phyloP scores from a whole-genome alignment of 2,888 invertebrate genomes.

The Acanthosepion pharaonis region DNA sequence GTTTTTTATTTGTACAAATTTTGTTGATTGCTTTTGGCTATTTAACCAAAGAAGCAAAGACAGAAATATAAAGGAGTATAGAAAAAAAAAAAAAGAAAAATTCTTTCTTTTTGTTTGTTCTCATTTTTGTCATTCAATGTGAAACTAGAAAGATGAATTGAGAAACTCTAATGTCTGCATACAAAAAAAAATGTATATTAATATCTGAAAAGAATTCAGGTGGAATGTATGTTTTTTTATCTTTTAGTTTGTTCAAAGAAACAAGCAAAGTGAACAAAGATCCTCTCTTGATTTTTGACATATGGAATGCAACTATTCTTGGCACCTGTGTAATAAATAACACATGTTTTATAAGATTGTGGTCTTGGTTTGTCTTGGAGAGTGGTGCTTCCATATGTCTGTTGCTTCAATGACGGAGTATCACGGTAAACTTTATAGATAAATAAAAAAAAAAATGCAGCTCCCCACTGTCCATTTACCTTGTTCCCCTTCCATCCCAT shows the following conservation, averaged over 20 bases:
- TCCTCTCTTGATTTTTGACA: slow-evolving; percentile 2
- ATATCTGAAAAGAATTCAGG: slow-evolving; percentile 21
- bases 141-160: not conserved
- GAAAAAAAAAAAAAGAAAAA: no score
- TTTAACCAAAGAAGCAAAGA: not conserved
- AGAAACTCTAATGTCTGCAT: not conserved
- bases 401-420: not conserved
- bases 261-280: slow-evolving; percentile 20
- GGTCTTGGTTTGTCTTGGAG: slow-evolving; percentile 33
- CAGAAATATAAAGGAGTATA: no score
- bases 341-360: not conserved
- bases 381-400: not conserved
- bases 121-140: not conserved
- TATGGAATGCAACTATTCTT: slow-evolving; percentile 33
- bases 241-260: slow-evolving; percentile 12
- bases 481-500: not conserved
- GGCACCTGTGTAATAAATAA: slow-evolving; percentile 33
- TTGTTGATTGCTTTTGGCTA: not conserved
- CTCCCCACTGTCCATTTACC: not conserved
- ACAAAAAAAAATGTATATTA: not conserved
- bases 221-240: not conserved
- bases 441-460: slow-evolving; percentile 8
- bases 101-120: not conserved
- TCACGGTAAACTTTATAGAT: not conserved
- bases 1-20: not conserved